Base-by-base conservation (phyloP, 2,888 invertebrate species). In the Azorinus chamasolen region DNA sequence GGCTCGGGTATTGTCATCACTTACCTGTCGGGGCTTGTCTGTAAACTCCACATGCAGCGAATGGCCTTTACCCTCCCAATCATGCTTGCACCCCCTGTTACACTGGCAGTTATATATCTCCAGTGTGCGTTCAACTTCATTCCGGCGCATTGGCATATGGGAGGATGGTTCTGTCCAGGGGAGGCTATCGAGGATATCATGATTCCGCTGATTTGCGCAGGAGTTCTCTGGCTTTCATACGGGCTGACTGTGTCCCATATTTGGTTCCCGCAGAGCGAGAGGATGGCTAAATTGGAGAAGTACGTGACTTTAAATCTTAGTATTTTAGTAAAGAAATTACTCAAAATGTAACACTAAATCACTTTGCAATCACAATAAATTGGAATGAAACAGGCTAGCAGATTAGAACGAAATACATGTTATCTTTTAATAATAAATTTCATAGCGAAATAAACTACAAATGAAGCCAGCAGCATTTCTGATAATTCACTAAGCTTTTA, bases 251-350 rank as follows among this genome's bases (percentile, higher is more conserved):
- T 98, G 0, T 94, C 98, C 72, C 99, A 99, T 90, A 97, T 99
- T 82, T 99, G 99, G 99, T 97, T 97, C 2, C 99, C 99, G 3
- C 98, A 98, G 94, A 97, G 98, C 89, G 99, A 99, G 94, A 96
- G 99, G 94, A 95, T 99, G 89, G 99, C 99, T 0, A 96, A 98
- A 45, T 98, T 99, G 0, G 99, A 99, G 93, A 98, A 98, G 94
- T 93, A 83, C 86, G 88, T 75, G 10, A 51, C 20, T 14, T 14
- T 8, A 20, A 24, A n/a, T n/a, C n/a, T n/a, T n/a, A n/a, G n/a
- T n/a, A n/a, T n/a, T n/a, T n/a, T n/a, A n/a, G n/a, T n/a, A n/a
- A n/a, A n/a, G n/a, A n/a, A n/a, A n/a, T n/a, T n/a, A n/a, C n/a
- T n/a, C n/a, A n/a, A n/a, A n/a, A n/a, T n/a, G n/a, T n/a, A n/a